Conservation (phyloP, 2,113 vertebrate genomes). For the Polyodon spathula region DNA sequence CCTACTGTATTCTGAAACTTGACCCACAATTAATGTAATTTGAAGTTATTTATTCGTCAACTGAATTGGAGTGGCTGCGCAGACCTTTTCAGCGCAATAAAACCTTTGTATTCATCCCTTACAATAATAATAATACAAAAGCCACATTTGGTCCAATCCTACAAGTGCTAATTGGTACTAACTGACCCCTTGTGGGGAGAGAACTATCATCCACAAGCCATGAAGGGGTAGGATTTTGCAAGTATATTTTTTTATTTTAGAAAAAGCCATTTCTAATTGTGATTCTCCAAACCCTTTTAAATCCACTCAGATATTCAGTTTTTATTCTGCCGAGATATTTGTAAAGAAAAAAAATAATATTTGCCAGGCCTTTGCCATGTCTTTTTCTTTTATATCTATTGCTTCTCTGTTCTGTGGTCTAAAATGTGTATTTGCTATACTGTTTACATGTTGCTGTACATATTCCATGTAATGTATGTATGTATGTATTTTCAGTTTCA, state of each 20-base stretch:
- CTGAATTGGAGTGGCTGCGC: no score
- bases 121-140: no score
- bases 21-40: no score
- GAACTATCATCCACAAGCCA: no score
- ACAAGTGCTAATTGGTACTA: no score
- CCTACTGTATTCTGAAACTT: no score
- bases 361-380: slow-evolving; percentile 20
- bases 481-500: not conserved
- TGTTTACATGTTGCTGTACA: slow-evolving; percentile 11
- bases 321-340: slow-evolving; percentile 32
- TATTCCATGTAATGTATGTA: not conserved
- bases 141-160: no score
- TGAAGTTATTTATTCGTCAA: no score
- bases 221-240: no score
- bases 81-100: no score
- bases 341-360: slow-evolving; percentile 23
- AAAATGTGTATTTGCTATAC: slow-evolving; percentile 28
- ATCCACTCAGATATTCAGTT: slow-evolving; percentile 14
- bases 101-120: no score
- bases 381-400: slow-evolving; percentile 23
- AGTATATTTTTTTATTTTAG: not conserved
- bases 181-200: no score
- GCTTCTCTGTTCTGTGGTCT: slow-evolving; percentile 25
- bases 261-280: slow-evolving; percentile 29
- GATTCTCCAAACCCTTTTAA: slow-evolving; percentile 8